Evolutionary conservation across 2,888 invertebrate species (phyloP), one percentile per base, ranked within the genome.

Genomic region (Athrips mouffetella): DNA sequence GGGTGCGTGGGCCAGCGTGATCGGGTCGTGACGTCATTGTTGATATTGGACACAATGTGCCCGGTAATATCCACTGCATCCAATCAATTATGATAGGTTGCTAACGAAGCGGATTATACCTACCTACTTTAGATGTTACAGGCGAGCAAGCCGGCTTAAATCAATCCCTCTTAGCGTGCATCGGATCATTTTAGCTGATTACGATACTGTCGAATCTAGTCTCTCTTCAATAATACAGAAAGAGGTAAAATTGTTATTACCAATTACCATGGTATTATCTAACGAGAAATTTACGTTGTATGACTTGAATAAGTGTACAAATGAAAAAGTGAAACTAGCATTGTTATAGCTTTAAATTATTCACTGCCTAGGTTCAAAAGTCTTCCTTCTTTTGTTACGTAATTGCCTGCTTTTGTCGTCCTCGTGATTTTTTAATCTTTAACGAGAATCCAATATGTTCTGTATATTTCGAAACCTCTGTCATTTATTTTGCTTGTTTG

Each of bases 11-110:
- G 37, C n/a, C 27, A 20, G 37, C 13, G 20, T 37, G 37, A 37
- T 37, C 37, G 21, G 37, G 37, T 16, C 15, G 8, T 37, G 37
- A 37, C 37, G 37, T 37, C 21, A 37, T 8, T 37, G 37, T 37
- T 37, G 37, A 37, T 37, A 37, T 37, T 37, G 27, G 37, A 4
- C 37, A n/a, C 37, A 8, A 37, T 16, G 37, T 37, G 18, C 21
- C 35, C 16, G 35, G 18, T n/a, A 35, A 35, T 33, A 33, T 16
- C 33, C 33, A n/a, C n/a, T n/a, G n/a, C n/a, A n/a, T 33, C 33
- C 33, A 33, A 13, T 16, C 33, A 33, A 33, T 33, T 33, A 33
- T 13, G 33, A 33, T 33, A 33, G 33, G n/a, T n/a, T n/a, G n/a
- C n/a, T n/a, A n/a, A n/a, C n/a, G n/a, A n/a, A n/a, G 33, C 33